Evolutionary conservation across 2,113 vertebrate species (phyloP).

Genomic region (Spea multiplicata): DNA sequence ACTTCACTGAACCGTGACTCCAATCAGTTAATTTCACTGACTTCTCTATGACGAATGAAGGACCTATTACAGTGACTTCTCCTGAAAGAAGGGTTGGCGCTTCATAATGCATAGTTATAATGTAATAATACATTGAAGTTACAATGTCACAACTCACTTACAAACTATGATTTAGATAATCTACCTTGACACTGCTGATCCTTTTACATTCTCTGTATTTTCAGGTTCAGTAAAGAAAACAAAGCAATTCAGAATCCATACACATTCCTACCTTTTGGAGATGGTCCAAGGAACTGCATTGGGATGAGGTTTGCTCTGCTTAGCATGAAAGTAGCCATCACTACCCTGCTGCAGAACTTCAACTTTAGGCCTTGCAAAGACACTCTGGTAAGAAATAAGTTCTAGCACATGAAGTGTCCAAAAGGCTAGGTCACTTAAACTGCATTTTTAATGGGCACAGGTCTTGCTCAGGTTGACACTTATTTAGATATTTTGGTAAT

Average conservation of each 20-base stretch:
- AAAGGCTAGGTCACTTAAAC: too few species aligned
- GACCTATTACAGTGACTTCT: too few species aligned
- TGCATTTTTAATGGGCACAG: too few species aligned
- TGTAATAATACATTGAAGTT: too few species aligned
- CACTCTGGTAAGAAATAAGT: constrained; percentile 65
- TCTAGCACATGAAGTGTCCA: too few species aligned
- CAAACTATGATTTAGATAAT: not conserved
- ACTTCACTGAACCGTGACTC: too few species aligned
- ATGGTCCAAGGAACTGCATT: constrained; percentile 77
- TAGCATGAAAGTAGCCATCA: constrained; percentile 63
- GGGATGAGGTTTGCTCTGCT: constrained; percentile 77
- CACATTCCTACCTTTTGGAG: constrained; percentile 73
- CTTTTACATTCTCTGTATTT: not conserved
- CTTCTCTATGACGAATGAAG: too few species aligned
- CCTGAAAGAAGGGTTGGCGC: too few species aligned
- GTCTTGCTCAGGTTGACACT: too few species aligned
- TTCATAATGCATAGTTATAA: too few species aligned
- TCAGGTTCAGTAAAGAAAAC: constrained; percentile 74
- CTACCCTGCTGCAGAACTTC: constrained; percentile 70
- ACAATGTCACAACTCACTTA: not conserved
- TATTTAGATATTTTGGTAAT: too few species aligned
- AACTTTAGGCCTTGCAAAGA: constrained; percentile 71
- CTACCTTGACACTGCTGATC: not conserved
- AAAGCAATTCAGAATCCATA: constrained; percentile 63
- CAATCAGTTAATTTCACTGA: too few species aligned